Conservation (phyloP, 2,797 vertebrate species). For the Tiaroga cobitis region DNA sequence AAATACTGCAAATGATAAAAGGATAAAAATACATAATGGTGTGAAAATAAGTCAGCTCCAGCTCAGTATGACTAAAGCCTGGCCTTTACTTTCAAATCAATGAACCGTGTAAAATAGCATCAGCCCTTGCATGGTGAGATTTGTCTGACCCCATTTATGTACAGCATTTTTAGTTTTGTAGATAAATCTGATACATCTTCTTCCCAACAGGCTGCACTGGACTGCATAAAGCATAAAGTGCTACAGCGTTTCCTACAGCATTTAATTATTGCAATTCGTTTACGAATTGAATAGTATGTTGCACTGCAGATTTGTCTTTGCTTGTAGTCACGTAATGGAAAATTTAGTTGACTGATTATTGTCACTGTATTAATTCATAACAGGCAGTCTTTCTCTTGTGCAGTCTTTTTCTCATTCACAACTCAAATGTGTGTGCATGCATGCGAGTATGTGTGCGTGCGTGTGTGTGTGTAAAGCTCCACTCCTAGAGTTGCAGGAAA, state of each 20-base stretch:
- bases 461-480: background rate
- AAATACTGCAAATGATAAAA: background rate
- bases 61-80: slow-evolving; percentile 33
- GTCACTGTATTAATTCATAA: slow-evolving; percentile 5
- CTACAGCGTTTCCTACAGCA: background rate
- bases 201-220: background rate
- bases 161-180: slow-evolving; percentile 15
- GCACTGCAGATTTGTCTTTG: background rate
- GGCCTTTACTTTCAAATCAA: slow-evolving; percentile 46
- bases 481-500: background rate
- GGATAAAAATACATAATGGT: background rate
- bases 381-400: background rate
- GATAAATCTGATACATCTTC: slow-evolving; percentile 2
- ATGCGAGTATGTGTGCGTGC: too few relatives aligned
- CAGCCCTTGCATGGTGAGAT: slow-evolving; percentile 34
- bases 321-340: slow-evolving; percentile 1
- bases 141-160: slow-evolving; percentile 34
- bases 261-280: slow-evolving; percentile 2
- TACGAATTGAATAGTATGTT: background rate
- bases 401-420: background rate
- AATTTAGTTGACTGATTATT: slow-evolving; percentile 12
- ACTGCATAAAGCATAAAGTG: background rate
- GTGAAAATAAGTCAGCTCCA: slow-evolving; percentile 15
- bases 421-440: background rate
- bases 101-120: slow-evolving; percentile 48